Conservation (phyloP, 2,113 vertebrate genomes). For the Ailuropoda melanoleuca region DNA sequence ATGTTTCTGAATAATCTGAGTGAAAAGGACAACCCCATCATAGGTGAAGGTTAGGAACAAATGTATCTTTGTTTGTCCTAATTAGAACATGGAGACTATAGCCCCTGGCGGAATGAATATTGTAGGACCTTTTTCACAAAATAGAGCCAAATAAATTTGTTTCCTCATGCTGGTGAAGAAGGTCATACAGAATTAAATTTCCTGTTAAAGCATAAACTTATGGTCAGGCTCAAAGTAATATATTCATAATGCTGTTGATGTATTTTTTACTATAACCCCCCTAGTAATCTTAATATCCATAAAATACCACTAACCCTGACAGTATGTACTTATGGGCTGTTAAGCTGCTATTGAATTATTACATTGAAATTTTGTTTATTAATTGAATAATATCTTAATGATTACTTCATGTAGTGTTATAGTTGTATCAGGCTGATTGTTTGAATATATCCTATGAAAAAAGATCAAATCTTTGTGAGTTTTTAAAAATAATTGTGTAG, state of each 20-base stretch:
- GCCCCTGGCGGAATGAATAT: background rate
- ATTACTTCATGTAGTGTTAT: background rate
- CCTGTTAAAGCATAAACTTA: background rate
- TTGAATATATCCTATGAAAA: constrained; percentile 37
- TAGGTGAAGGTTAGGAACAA: background rate
- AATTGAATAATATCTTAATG: background rate
- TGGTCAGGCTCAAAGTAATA: constrained; percentile 9
- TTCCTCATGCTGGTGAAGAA: background rate
- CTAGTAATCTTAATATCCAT: background rate
- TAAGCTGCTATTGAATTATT: constrained; percentile 44
- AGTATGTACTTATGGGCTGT: constrained; percentile 1
- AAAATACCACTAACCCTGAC: background rate
- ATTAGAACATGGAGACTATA: background rate
- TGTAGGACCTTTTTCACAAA: background rate
- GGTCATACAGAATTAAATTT: background rate
- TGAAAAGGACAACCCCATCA: background rate
- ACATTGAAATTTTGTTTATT: constrained; percentile 46
- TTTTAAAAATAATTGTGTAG: constrained; percentile 41
- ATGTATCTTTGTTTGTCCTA: background rate
- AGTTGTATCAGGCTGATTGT: constrained; percentile 2
- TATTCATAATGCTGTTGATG: constrained; percentile 6
- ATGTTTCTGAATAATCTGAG: constrained; percentile 14
- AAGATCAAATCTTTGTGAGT: constrained; percentile 1
- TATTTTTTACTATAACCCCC: background rate
- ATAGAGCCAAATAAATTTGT: background rate